phyloP scores from a whole-genome alignment of 2,113 vertebrate genomes.

The Toxotes jaculatrix region DNA sequence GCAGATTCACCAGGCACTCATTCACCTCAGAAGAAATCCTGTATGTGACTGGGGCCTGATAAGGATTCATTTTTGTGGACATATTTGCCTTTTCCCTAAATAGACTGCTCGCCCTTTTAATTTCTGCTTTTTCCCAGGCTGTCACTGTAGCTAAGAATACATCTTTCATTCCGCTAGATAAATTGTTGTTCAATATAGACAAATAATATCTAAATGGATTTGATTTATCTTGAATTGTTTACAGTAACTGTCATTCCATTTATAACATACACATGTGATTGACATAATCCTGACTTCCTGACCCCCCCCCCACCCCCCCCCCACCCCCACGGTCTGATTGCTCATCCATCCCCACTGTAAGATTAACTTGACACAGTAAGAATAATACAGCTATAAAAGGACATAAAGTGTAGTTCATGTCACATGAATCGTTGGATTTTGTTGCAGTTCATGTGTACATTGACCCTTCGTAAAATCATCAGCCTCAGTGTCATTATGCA shows the following conservation, averaged over 20 bases:
- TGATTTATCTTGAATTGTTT: not conserved
- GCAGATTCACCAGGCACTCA: constrained; percentile 5
- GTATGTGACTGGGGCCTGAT: not conserved
- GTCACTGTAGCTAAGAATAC: not conserved
- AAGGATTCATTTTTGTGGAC: not conserved
- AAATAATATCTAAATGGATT: not conserved
- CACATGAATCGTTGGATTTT: constrained; percentile 5
- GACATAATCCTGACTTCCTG: constrained; percentile 15
- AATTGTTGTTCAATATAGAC: not conserved
- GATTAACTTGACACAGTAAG: not conserved
- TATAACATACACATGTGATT: not conserved
- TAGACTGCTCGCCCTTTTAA: not conserved
- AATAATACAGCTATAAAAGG: constrained; percentile 20
- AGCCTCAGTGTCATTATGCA: not conserved
- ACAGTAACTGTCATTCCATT: not conserved
- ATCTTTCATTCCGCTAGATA: not conserved
- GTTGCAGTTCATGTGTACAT: not conserved
- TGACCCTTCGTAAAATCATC: not conserved
- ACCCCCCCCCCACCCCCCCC: too few relatives aligned
- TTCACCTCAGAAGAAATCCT: not conserved
- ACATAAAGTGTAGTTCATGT: not conserved
- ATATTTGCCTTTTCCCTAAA: constrained; percentile 16
- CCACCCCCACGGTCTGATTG: not conserved
- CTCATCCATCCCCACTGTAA: not conserved
- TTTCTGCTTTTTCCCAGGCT: constrained; percentile 12